Evolutionary conservation across 2,113 vertebrate genomes (phyloP).

Genomic region (Oreochromis spilurus): DNA sequence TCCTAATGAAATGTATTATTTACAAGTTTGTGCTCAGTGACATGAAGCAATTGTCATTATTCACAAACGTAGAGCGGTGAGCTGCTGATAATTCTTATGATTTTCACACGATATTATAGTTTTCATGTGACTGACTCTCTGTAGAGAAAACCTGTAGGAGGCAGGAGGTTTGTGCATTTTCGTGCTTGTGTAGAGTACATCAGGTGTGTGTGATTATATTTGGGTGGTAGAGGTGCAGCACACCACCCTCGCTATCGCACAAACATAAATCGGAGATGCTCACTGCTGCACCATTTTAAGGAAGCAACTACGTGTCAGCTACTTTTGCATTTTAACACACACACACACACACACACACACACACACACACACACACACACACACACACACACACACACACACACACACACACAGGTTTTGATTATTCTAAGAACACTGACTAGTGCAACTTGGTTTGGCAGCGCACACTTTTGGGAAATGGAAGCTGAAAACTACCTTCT

Average conservation of each 20-base stretch:
- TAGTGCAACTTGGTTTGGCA: neutral
- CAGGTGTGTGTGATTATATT: neutral
- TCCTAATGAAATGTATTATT: neutral
- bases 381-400: neutral
- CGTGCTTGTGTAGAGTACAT: neutral
- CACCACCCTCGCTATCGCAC: neutral
- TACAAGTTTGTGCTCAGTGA: neutral
- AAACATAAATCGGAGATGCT: neutral
- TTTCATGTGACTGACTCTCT: neutral
- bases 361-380: too few species aligned
- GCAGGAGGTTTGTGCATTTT: neutral
- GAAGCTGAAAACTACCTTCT: neutral
- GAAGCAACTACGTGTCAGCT: neutral
- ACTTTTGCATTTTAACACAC: neutral
- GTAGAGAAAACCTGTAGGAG: neutral
- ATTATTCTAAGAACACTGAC: neutral
- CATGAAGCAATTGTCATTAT: neutral
- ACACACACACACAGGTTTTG: neutral
- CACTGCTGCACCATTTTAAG: neutral
- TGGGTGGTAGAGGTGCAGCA: neutral
- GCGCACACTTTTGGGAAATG: neutral
- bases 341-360: neutral
- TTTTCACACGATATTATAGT: neutral
- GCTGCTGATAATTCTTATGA: neutral
- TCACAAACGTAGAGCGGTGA: neutral